Base-by-base conservation (phyloP, 2,888 invertebrate genomes). In the Hydraecia micacea region DNA sequence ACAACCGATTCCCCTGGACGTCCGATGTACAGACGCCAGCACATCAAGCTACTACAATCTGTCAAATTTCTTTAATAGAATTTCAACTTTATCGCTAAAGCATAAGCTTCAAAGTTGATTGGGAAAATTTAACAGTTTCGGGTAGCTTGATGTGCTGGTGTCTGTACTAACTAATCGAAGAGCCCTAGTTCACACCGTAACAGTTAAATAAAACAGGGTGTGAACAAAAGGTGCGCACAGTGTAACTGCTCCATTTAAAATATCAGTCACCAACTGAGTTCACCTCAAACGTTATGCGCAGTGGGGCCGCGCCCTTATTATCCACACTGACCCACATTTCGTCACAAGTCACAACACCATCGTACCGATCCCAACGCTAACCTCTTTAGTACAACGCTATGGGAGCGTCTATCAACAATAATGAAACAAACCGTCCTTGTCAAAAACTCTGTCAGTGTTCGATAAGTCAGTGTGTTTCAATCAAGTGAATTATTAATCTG, bases 351-450 rank as follows among this genome's bases (percentile, higher is more conserved):
- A 84, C 72, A 55, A 58, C 71, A 69, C 49, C 78, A 72, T 32
- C 11, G 36, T n/a, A 70, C 46, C 65, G 63, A 69, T 65, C 79
- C 79, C 72, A 18, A 78, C 13, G n/a, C 46, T 28, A 67, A 73
- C 83, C 84, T 84, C 83, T 73, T 83, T 84, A 67, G 83, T 86
- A 15, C 8, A 32, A n/a, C 21, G 70, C 11, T 4, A 60, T 60
- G 39, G 62, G 62, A 70, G 39, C 68, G 46, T 49, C 72, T 70
- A 76, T 67, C 49, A 74, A 75, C 73, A 86, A 83, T 58, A 75
- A 79, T 25, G 68, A 85, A 85, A 86, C 66, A 86, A 85, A 58
- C 36, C 13, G 21, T 5, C 6, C 55, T 9, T 63, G 86, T 86
- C 84, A 85, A 67, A 78, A 49, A 46, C 7, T 69, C 67, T 83